Evolutionary conservation across 2,113 vertebrate species (phyloP).

Genomic region (Macroglossus sobrinus): DNA sequence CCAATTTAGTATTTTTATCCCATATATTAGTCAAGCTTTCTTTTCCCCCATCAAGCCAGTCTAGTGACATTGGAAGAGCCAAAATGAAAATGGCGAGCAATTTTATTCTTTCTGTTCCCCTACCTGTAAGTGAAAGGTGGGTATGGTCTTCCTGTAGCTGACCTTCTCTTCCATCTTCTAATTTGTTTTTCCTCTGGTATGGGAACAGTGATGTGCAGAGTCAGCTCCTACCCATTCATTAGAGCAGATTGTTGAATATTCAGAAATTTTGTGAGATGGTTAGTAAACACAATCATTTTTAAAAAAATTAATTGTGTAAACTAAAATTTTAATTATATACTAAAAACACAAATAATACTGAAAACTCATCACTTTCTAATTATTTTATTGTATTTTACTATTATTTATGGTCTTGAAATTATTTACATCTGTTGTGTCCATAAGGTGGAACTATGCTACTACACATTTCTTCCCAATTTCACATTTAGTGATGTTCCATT

Average conservation of each 20-base stretch:
- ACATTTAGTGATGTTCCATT: no score
- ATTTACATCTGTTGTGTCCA: background rate
- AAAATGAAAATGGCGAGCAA: background rate
- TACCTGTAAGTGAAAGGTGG: background rate
- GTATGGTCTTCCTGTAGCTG: background rate
- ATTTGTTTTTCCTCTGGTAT: background rate
- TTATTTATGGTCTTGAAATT: background rate
- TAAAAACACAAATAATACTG: background rate
- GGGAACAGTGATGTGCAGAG: background rate
- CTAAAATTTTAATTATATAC: background rate
- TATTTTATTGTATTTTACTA: background rate
- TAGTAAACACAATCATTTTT: background rate
- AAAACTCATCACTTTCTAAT: background rate
- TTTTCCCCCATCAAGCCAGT: background rate
- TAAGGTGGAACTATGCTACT: background rate
- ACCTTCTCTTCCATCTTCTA: background rate
- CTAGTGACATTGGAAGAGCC: background rate
- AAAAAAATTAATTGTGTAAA: background rate
- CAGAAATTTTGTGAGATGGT: background rate
- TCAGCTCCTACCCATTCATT: background rate
- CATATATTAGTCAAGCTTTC: background rate
- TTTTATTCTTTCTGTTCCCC: background rate
- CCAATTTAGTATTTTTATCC: background rate
- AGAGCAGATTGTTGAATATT: background rate
- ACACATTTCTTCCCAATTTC: background rate